A percentile compares a stretch with the other conserved stretches of the same genome.
phyloP scores from a whole-genome alignment of 2,888 invertebrate genomes.

The Buathra laborator region DNA sequence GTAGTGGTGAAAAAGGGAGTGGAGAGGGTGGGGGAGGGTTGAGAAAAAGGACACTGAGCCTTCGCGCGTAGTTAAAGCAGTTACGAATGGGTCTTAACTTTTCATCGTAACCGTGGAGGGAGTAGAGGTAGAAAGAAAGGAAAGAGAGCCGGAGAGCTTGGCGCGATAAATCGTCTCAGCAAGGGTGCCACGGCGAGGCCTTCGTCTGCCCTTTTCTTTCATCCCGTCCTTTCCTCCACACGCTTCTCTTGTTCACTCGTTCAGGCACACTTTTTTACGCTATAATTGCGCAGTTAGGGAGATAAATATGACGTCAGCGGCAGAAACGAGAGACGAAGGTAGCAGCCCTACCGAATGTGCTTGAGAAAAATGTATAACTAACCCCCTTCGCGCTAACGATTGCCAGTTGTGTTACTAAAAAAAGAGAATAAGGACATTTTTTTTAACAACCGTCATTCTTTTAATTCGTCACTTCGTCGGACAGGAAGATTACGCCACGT shows the following conservation, averaged over 20 bases:
- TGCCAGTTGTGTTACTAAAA: neutral
- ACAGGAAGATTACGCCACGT: constrained; percentile 24
- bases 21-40: too few species aligned
- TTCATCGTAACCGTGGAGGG: constrained; percentile 53
- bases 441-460: neutral
- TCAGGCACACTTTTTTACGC: constrained; percentile 75
- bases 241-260: constrained; percentile 27
- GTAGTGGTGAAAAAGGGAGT: too few species aligned
- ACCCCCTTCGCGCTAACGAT: neutral
- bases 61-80: constrained; percentile 55
- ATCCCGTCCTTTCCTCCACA: constrained; percentile 8
- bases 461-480: constrained; percentile 31
- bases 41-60: neutral
- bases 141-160: constrained; percentile 26
- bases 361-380: constrained; percentile 72
- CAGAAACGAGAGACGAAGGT: constrained; percentile 74
- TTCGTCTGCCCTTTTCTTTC: constrained; percentile 39
- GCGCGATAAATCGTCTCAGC: constrained; percentile 53
- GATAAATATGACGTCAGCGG: constrained; percentile 82
- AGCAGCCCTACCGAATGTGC: constrained; percentile 50
- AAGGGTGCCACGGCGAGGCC: constrained; percentile 28
- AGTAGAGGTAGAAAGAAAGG: constrained; percentile 8
- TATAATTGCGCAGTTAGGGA: constrained; percentile 80
- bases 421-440: neutral
- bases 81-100: constrained; percentile 69